Evolutionary conservation across 1,140 invertebrate species (phyloP).

Genomic region (Pseudomyrmex concolor): DNA sequence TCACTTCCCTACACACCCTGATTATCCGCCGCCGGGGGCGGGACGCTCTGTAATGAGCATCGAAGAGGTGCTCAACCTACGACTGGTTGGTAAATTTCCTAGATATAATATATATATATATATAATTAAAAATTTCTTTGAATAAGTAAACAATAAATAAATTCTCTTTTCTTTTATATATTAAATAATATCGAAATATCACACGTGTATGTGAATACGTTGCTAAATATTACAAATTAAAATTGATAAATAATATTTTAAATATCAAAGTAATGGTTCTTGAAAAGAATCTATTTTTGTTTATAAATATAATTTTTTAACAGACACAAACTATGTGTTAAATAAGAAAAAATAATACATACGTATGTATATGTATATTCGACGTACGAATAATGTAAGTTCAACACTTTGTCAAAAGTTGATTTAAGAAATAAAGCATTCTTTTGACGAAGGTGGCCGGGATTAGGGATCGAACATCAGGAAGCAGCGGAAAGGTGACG

Average conservation of each 20-base stretch:
- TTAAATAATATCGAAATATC: neutral
- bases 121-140: constrained; percentile 1
- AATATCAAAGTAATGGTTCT: neutral
- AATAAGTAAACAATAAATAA: neutral
- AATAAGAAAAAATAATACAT: neutral
- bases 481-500: constrained; percentile 14
- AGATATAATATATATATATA: neutral
- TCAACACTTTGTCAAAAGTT: neutral
- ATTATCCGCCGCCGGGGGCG: constrained; percentile 84
- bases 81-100: constrained; percentile 58
- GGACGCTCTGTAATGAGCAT: constrained; percentile 84
- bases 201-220: neutral
- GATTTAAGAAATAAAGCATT: constrained; percentile 25
- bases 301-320: neutral
- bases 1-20: constrained; percentile 77
- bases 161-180: neutral
- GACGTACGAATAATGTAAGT: neutral
- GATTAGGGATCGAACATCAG: constrained; percentile 27
- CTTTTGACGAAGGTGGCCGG: constrained; percentile 35
- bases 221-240: neutral
- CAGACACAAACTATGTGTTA: neutral
- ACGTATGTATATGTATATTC: neutral
- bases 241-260: neutral
- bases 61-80: constrained; percentile 82
- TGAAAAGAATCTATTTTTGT: neutral